Conservation (phyloP, 2,888 invertebrate species). For the Pardosa pseudoannulata region DNA sequence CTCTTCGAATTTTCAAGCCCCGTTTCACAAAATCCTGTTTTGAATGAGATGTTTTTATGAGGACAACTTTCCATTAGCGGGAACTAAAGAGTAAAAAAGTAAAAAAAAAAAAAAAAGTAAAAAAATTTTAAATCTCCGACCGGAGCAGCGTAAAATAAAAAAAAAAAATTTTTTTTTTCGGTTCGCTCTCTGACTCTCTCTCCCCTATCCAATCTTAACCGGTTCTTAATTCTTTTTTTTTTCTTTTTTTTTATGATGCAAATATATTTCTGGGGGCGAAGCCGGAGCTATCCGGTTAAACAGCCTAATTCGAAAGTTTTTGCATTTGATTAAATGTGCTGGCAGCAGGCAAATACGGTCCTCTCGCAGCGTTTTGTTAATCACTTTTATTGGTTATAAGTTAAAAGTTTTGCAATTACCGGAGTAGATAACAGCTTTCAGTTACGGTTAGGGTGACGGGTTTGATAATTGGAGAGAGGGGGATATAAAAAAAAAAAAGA, state of each 20-base stretch:
- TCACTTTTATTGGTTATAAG: slow-evolving; percentile 64
- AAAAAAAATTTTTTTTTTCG: too few species aligned
- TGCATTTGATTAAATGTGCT: slow-evolving; percentile 69
- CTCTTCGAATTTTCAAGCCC: slow-evolving; percentile 29
- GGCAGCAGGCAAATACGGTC: slow-evolving; percentile 38
- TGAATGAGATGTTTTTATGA: slow-evolving; percentile 59
- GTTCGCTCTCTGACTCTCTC: too few species aligned
- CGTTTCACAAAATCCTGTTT: slow-evolving; percentile 43
- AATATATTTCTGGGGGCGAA: slow-evolving; percentile 59
- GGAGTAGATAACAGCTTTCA: neutral
- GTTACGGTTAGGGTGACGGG: slow-evolving; percentile 17
- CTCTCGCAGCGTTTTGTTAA: slow-evolving; percentile 45
- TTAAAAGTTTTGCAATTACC: slow-evolving; percentile 31
- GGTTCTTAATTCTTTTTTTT: slow-evolving; percentile 65
- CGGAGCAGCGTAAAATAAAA: slow-evolving; percentile 32
- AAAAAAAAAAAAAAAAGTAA: slow-evolving; percentile 7
- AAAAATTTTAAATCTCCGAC: slow-evolving; percentile 20
- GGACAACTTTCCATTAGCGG: slow-evolving; percentile 66
- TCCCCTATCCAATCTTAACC: slow-evolving; percentile 38
- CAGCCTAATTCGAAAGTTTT: slow-evolving; percentile 61
- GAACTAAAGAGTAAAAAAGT: neutral
- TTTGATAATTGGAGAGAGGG: neutral
- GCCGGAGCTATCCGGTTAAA: slow-evolving; percentile 61
- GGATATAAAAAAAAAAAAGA: too few species aligned
- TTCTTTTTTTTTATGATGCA: slow-evolving; percentile 30